Evolutionary conservation across 1,140 invertebrate genomes (phyloP), one percentile per base, ranked within the genome.

Genomic region (Anoplolepis gracilipes): DNA sequence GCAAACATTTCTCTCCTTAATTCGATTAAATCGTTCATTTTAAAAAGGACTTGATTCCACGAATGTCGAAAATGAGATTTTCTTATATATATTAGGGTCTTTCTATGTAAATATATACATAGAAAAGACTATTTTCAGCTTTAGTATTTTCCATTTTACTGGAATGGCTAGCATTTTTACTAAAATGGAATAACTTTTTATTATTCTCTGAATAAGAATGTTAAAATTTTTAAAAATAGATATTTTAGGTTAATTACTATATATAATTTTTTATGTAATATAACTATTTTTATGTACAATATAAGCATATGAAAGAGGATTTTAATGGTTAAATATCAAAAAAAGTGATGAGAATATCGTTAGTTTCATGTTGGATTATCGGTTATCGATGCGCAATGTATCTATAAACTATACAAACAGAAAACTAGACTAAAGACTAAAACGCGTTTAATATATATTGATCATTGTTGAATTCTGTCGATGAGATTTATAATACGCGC

Each of bases 401-500:
- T 49, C n/a, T n/a, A n/a, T n/a, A n/a, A n/a, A n/a, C n/a, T n/a
- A n/a, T n/a, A n/a, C n/a, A 77, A 57, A 30, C n/a, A 30, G 22
- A n/a, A 30, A 36, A 77, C 6, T 8, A 11, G 30, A 30, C n/a
- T 49, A 11, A 69, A 69, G 16, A 3, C 33, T 67, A 25, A 39
- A 69, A 69, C 3, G 4, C 33, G 6, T 8, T 88, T 88, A 84
- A 77, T 84, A 77, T 84, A 77, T 70, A 55, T 72, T 30, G 70
- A 28, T 6, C 30, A 69, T 69, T 69, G 72, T 72, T 39, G 42
- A 76, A 85, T 85, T 88, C 59, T 62, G 62, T 25, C 13, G 25
- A 13, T 87, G 22, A 62, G 79, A 78, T 65, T 88, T 55, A 84
- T 65, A 87, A 87, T 73, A 85, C 36, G 70, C 30, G 22, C 22